phyloP scores from a whole-genome alignment of 1,140 invertebrate species.

The Euborellia annulipes region DNA sequence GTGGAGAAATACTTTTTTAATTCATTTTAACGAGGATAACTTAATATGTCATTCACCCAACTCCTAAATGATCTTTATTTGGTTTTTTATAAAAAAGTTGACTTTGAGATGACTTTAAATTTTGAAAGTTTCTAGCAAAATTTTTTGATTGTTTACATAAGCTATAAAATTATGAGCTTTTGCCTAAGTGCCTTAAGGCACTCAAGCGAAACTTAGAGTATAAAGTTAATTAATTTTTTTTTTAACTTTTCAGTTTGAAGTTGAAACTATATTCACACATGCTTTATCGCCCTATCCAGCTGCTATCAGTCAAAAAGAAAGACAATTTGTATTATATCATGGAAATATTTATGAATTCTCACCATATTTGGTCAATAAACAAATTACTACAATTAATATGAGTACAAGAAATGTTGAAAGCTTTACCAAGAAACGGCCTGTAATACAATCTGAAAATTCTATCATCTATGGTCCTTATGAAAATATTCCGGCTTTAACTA shows the following conservation, averaged over 20 bases:
- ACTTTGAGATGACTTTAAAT: not conserved
- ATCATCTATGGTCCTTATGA: slow-evolving; percentile 81
- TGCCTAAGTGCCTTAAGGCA: not conserved
- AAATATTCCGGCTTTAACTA: slow-evolving; percentile 41
- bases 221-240: not conserved
- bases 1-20: no score
- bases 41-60: no score
- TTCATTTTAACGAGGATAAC: no score
- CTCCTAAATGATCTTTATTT: not conserved
- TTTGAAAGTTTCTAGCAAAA: not conserved
- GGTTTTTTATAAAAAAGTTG: not conserved
- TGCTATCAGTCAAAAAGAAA: slow-evolving; percentile 79
- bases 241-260: slow-evolving; percentile 22
- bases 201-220: not conserved
- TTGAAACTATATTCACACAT: slow-evolving; percentile 65
- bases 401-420: slow-evolving; percentile 66
- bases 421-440: slow-evolving; percentile 76
- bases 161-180: not conserved
- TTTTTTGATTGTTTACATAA: not conserved
- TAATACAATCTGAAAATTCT: slow-evolving; percentile 54
- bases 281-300: slow-evolving; percentile 66
- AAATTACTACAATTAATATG: slow-evolving; percentile 66
- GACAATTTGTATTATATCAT: slow-evolving; percentile 75
- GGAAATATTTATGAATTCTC: slow-evolving; percentile 74
- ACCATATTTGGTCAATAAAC: slow-evolving; percentile 60